Conservation (phyloP, 2,113 vertebrate species). For the Myotis davidii region DNA sequence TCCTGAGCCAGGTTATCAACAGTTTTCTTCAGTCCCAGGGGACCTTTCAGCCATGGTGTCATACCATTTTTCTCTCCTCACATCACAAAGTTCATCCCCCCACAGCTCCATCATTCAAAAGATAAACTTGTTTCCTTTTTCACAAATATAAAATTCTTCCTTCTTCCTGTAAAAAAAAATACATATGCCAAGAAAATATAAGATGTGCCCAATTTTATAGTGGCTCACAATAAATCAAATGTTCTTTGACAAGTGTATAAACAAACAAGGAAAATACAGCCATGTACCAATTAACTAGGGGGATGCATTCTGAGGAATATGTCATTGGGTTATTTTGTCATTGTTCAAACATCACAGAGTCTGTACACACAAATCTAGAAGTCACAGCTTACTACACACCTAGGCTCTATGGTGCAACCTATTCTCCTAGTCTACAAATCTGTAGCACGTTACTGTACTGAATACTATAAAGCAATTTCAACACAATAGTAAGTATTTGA, state of each 20-base stretch:
- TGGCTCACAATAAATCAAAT: not conserved
- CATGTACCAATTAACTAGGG: not conserved
- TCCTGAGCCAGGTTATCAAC: not conserved
- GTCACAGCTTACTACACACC: not conserved
- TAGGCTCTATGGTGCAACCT: too few species aligned
- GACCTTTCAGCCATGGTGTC: not conserved
- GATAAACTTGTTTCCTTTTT: slow-evolving; percentile 4
- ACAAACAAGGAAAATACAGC: not conserved
- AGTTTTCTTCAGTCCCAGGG: not conserved
- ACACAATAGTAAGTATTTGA: not conserved
- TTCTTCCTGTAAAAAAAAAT: not conserved
- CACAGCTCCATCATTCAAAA: not conserved
- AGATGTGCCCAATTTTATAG: not conserved
- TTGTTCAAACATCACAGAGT: not conserved
- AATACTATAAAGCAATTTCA: not conserved
- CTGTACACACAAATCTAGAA: not conserved
- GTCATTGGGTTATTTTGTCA: not conserved
- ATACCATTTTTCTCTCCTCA: not conserved
- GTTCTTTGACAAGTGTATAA: slow-evolving; percentile 15
- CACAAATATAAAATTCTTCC: not conserved
- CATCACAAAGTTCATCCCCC: not conserved
- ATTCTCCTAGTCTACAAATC: not conserved
- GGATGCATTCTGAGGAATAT: not conserved
- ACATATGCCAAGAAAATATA: not conserved
- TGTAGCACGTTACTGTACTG: not conserved